A percentile compares a stretch with the other conserved stretches of the same genome.
Conservation (phyloP, 2,797 vertebrate species). For the Enteromius thamalakanensis region DNA sequence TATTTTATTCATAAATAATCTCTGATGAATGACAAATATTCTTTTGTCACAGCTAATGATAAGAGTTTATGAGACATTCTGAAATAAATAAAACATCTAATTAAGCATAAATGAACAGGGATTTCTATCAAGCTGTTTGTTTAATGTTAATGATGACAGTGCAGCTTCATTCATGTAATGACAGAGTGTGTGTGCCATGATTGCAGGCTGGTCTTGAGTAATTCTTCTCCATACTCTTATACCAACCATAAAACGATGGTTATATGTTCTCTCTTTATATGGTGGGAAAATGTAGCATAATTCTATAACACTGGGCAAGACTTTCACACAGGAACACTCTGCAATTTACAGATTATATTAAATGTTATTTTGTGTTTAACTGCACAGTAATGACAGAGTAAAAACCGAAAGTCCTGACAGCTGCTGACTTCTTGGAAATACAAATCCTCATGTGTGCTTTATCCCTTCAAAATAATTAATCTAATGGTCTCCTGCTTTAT, state of each 20-base stretch:
- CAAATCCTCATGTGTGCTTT: background rate
- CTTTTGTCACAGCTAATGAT: background rate
- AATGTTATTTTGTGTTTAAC: slow-evolving; percentile 65
- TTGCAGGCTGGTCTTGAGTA: slow-evolving; percentile 68
- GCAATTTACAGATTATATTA: slow-evolving; percentile 75
- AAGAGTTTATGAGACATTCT: background rate
- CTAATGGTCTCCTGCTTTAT: background rate
- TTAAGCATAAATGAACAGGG: slow-evolving; percentile 3
- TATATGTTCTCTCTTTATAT: slow-evolving; percentile 64
- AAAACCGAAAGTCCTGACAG: slow-evolving; percentile 50
- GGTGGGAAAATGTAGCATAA: slow-evolving; percentile 68
- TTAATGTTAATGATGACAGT: slow-evolving; percentile 57
- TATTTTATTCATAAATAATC: background rate
- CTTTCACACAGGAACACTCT: slow-evolving; percentile 64
- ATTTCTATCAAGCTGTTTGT: slow-evolving; percentile 42
- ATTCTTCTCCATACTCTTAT: slow-evolving; percentile 66
- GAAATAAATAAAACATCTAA: slow-evolving; percentile 1
- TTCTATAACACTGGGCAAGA: slow-evolving; percentile 62
- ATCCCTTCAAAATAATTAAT: background rate
- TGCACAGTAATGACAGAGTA: slow-evolving; percentile 53
- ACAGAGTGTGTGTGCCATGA: slow-evolving; percentile 72
- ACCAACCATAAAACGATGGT: slow-evolving; percentile 71
- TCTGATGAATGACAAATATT: background rate
- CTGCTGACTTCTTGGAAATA: background rate
- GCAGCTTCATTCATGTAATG: slow-evolving; percentile 68